Evolutionary conservation across 2,888 invertebrate species (phyloP), one percentile per base, ranked within the genome.

Genomic region (Lithosia quadra): DNA sequence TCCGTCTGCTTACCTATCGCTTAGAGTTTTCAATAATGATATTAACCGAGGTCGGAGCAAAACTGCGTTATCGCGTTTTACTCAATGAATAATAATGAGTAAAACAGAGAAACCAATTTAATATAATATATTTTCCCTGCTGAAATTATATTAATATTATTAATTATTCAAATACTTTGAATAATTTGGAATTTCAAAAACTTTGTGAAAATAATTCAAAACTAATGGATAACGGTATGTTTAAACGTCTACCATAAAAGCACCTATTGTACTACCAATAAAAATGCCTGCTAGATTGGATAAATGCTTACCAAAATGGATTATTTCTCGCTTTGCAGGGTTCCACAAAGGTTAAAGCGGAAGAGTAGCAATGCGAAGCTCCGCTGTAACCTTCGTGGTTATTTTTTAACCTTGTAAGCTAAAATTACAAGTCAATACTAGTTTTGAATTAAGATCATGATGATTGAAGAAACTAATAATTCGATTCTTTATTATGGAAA

Each of bases 381-480:
- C n/a, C n/a, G n/a, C n/a, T n/a, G n/a, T n/a, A n/a, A n/a, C n/a
- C n/a, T n/a, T n/a, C n/a, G n/a, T n/a, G n/a, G n/a, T n/a, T n/a
- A n/a, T n/a, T n/a, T n/a, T n/a, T n/a, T n/a, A n/a, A n/a, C n/a
- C n/a, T n/a, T n/a, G n/a, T n/a, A n/a, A n/a, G n/a, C n/a, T n/a
- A n/a, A n/a, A n/a, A n/a, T n/a, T n/a, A n/a, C n/a, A n/a, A n/a
- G n/a, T n/a, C n/a, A n/a, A 49, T 5, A 49, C 49, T 49, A 49
- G 49, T 49, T 49, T 49, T 49, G 49, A 49, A 49, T 49, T 49
- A 49, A 8, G n/a, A n/a, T 49, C 49, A n/a, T 49, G 49, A n/a
- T 9, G 49, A n/a, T 49, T n/a, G 49, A 9, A 49, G 9, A 2
- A n/a, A 49, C 49, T 49, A 9, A n/a, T 13, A 4, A 43, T 18